These are phyloP conservation scores for Planiliza haematocheilus DNA, from an alignment of 2,113 vertebrate genomes.

Conservation along the genomic window DNA sequence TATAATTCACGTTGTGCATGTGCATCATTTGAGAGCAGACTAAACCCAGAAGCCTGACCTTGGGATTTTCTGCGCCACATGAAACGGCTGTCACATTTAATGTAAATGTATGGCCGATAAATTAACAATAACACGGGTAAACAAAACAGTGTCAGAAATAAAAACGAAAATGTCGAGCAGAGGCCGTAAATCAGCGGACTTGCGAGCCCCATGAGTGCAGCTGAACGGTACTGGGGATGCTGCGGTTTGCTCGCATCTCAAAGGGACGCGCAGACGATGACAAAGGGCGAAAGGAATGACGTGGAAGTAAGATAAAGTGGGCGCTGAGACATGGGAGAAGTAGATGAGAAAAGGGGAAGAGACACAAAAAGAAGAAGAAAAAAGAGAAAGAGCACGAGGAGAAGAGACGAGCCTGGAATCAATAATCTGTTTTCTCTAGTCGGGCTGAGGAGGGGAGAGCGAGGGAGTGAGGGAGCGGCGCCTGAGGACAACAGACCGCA, in stretches of 20 bases:
- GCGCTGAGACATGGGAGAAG: conserved; percentile 44
- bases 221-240: conserved; percentile 25
- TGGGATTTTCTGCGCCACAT: conserved; percentile 64
- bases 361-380: conserved; percentile 38
- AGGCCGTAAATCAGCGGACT: conserved; percentile 46
- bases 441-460: conserved; percentile 67
- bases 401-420: conserved; percentile 87
- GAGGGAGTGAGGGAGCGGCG: conserved; percentile 66
- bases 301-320: conserved; percentile 59
- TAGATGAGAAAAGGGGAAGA: conserved; percentile 55
- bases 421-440: conserved; percentile 84
- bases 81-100: conserved; percentile 58
- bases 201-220: conserved; percentile 43
- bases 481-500: conserved; percentile 88
- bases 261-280: conserved; percentile 39
- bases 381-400: conserved; percentile 7
- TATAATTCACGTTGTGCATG: conserved; percentile 68
- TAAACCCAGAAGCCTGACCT: conserved; percentile 77
- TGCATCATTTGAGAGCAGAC: conserved; percentile 70
- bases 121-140: conserved; percentile 75
- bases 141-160: conserved; percentile 70
- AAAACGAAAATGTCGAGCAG: conserved; percentile 22
- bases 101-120: conserved; percentile 57
- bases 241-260: conserved; percentile 75
- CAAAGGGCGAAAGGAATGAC: conserved; percentile 40